phyloP scores from a whole-genome alignment of 2,888 invertebrate species.

The Dicyrtoma fusca region DNA sequence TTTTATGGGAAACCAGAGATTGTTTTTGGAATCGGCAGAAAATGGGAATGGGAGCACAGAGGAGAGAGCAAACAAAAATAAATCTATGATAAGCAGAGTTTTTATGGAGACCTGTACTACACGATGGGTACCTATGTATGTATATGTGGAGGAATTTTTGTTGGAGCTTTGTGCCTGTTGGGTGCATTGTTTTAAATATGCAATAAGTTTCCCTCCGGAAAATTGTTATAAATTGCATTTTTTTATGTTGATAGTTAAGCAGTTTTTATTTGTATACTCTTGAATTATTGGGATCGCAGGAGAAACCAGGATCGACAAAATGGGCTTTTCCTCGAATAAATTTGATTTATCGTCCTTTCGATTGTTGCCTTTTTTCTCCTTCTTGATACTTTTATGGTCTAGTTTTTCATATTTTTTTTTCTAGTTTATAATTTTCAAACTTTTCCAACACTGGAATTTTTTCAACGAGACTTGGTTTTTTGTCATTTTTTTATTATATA shows the following conservation, averaged over 20 bases:
- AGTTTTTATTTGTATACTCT: background rate
- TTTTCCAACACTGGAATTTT: too few species aligned
- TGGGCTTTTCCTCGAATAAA: slow-evolving; percentile 6
- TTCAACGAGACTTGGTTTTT: too few species aligned
- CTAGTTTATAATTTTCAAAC: too few species aligned
- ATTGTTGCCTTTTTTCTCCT: slow-evolving; percentile 5
- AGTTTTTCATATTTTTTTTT: too few species aligned
- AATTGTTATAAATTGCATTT: background rate
- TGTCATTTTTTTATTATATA: too few species aligned
- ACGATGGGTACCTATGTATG: background rate
- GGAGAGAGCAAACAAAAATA: background rate
- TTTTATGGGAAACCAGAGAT: too few species aligned
- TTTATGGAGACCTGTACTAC: too few species aligned
- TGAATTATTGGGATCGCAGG: background rate
- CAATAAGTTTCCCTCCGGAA: background rate
- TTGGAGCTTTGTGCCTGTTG: background rate
- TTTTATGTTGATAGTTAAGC: background rate
- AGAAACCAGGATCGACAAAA: slow-evolving; percentile 1
- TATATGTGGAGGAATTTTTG: background rate
- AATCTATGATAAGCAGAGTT: background rate
- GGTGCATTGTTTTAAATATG: too few species aligned
- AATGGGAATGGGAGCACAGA: too few species aligned
- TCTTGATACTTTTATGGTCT: slow-evolving; percentile 8
- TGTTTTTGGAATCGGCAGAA: too few species aligned
- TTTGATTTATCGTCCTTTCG: slow-evolving; percentile 9